Evolutionary conservation across 1,140 invertebrate species (phyloP), one percentile per base, ranked within the genome.

Genomic region (Rhynchophorus ferrugineus): DNA sequence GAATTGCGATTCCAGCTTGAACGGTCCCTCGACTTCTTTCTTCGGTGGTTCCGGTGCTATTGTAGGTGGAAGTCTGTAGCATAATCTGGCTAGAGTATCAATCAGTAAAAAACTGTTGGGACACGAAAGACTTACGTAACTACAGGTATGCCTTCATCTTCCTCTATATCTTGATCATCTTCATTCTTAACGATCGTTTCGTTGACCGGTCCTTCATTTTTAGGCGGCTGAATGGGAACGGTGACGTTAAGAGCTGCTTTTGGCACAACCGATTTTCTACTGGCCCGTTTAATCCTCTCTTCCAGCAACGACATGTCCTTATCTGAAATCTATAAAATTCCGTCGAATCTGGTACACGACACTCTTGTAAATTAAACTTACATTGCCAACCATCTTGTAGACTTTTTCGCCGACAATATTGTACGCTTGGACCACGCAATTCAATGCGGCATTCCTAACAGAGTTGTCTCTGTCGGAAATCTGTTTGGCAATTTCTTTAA

Each of bases 401-500:
- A 97, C 77, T 69, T 82, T 83, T 64, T 98, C 93, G 0, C 93
- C 94, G 54, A 93, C 85, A 17, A 93, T 75, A 67, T 86, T 87
- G 69, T 92, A 97, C 0, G 88, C 93, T 61, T 87, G 82, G 11
- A 96, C 89, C 37, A 96, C 82, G 61, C 89, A 91, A 73, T 98
- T 98, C 1, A 98, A 74, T 1, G 95, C 94, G 8, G 93, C 93
- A 70, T 90, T 96, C 44, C 95, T 77, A 35, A 98, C 95, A n/a
- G 85, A 83, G 72, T 93, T 97, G 71, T 99, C 95, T 22, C 93
- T 73, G 72, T 99, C 95, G 1, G 89, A 85, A 62, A 99, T 96
- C 66, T 96, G 93, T 38, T 86, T 84, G 0, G 93, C 92, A 13
- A 99, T 83, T 73, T 94, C 88, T 68, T 94, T 93, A 1, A 98